A percentile compares a stretch with the other conserved stretches of the same genome.
These are phyloP conservation scores for Cheilosia pagana DNA, from an alignment of 2,888 invertebrate genomes.

Conservation along the genomic window DNA sequence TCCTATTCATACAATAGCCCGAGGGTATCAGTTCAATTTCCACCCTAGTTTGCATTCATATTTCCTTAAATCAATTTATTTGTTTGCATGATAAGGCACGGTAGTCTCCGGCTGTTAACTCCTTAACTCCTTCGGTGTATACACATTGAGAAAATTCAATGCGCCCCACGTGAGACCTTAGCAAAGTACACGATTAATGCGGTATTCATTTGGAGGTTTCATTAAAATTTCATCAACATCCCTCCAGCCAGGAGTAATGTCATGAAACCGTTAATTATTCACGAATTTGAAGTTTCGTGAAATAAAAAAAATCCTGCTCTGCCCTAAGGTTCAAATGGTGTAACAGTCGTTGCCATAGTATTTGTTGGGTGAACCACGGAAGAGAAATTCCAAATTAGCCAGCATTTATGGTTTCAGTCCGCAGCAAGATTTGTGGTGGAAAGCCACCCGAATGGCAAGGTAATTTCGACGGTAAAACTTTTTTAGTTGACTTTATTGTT, in stretches of 20 bases:
- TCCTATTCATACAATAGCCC: background rate
- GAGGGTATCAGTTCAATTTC: background rate
- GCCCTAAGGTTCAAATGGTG: too few relatives aligned
- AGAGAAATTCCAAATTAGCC: background rate
- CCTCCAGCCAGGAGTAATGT: background rate
- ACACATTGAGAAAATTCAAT: background rate
- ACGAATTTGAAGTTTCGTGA: background rate
- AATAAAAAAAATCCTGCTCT: too few relatives aligned
- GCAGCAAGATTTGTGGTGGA: background rate
- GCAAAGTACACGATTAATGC: background rate
- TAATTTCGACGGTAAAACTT: slow-evolving; percentile 9
- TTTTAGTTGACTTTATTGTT: background rate
- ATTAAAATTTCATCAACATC: slow-evolving; percentile 15
- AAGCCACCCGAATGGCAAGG: background rate
- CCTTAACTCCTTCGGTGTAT: too few relatives aligned
- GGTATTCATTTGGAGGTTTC: slow-evolving; percentile 43
- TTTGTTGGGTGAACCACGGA: too few relatives aligned
- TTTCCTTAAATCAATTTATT: slow-evolving; percentile 26
- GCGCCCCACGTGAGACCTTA: background rate
- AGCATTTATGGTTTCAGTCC: background rate
- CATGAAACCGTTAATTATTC: slow-evolving; percentile 16
- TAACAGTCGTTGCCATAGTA: too few relatives aligned
- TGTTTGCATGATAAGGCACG: slow-evolving; percentile 13
- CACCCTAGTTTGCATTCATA: slow-evolving; percentile 17
- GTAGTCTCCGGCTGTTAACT: background rate